Evolutionary conservation across 2,888 invertebrate genomes (phyloP).

Genomic region (Sabatieria punctata): DNA sequence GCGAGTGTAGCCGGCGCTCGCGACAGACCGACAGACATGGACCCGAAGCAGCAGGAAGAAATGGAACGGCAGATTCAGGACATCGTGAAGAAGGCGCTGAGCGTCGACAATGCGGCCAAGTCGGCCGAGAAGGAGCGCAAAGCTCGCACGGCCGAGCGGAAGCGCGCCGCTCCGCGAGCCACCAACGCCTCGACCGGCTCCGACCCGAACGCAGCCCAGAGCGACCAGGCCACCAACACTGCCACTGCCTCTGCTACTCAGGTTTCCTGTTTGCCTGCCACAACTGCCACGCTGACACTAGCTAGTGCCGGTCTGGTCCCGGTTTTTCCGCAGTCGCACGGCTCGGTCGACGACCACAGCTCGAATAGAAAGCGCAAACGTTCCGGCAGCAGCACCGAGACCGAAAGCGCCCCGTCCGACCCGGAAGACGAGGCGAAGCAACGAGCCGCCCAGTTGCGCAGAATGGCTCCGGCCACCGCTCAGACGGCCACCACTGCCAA

Average conservation of each 20-base stretch:
- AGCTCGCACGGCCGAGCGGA: background rate
- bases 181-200: background rate
- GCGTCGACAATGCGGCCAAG: constrained; percentile 15
- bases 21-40: background rate
- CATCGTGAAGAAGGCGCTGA: constrained; percentile 16
- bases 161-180: background rate
- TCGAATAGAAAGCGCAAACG: background rate
- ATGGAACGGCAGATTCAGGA: constrained; percentile 11
- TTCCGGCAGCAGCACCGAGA: constrained; percentile 1
- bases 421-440: background rate
- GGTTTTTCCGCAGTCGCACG: background rate
- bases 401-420: constrained; percentile 1
- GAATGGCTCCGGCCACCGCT: background rate
- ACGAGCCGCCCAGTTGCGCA: background rate
- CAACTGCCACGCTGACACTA: background rate
- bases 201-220: background rate
- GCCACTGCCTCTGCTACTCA: background rate
- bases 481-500: background rate
- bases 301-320: constrained; percentile 4
- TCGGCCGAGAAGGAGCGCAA: constrained; percentile 15
- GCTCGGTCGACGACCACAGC: background rate
- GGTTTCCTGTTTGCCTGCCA: no score
- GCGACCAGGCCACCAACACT: background rate
- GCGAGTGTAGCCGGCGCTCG: background rate
- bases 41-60: constrained; percentile 1